Percentiles rank a stretch among this genome's conserved stretches.
Evolutionary conservation across 2,113 vertebrate species (phyloP).

Genomic region (Carollia perspicillata): DNA sequence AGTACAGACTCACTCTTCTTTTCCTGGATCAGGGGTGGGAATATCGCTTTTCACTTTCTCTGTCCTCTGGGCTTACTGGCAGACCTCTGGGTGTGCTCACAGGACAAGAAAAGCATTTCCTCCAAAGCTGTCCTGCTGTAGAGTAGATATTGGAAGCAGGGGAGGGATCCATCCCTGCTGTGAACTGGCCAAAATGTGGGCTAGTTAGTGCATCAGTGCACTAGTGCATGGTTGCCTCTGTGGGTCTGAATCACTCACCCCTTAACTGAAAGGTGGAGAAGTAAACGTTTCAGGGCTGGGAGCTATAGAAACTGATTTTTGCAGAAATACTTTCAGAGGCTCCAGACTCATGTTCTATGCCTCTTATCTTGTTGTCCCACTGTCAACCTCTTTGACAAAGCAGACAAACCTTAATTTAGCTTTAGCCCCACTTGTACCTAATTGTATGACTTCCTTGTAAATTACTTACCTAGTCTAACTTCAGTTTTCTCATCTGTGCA

Average conservation of each 20-base stretch:
- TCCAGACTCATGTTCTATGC: background rate
- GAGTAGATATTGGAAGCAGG: background rate
- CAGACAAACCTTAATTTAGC: background rate
- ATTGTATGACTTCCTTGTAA: background rate
- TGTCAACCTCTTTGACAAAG: background rate
- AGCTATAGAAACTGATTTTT: background rate
- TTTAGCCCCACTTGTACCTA: background rate
- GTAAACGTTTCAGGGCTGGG: background rate
- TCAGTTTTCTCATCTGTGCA: background rate
- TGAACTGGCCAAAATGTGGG: background rate
- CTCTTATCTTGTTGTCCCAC: background rate
- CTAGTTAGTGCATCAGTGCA: background rate
- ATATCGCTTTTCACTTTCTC: background rate
- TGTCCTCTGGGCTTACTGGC: background rate
- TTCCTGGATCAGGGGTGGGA: background rate
- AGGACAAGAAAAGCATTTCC: constrained; percentile 1
- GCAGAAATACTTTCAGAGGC: background rate
- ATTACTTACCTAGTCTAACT: background rate
- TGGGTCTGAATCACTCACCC: background rate
- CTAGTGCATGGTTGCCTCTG: background rate
- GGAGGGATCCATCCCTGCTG: background rate
- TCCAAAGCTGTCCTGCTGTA: background rate
- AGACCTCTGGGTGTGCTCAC: background rate
- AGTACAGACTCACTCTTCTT: background rate
- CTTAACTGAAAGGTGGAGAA: background rate